Base-by-base conservation (phyloP, 2,113 vertebrate species). In the Solea solea region DNA sequence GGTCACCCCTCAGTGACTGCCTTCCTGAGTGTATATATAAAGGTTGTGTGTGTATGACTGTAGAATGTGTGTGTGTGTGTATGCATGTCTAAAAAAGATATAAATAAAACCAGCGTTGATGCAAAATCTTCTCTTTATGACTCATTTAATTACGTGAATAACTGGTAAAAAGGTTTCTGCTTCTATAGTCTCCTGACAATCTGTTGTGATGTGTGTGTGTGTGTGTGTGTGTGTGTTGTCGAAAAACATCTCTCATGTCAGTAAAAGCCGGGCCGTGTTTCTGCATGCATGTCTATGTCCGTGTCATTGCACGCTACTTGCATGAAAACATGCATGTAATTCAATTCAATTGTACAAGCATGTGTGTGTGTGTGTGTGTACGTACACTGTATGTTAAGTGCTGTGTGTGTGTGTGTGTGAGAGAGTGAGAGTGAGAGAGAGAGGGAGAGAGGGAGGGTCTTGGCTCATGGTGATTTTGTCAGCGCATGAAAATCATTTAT, bases 401-500 rank as follows among this genome's bases (percentile, higher is more conserved):
- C 41, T 46, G 56, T 27, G 40, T 69, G 61, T 13, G 53, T 58
- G 54, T 72, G 58, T 74, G 57, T 69, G 50, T 10, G 21, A 3
- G 41, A 2, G 41, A 42, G 41, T 25, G 16, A 45, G 57, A 10
- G 40, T 27, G 15, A 65, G 56, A n/a, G 50, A 10, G 21, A 3
- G 41, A 2, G 41, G 21, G 41, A 44, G 16, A 45, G 57, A 10
- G 40, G 28, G 15, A 65, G 56, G 3, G 13, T 54, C 64, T 69
- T 69, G 72, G 60, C 64, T 74, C 7, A 7, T 65, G 48, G 66
- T 69, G 64, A 57, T 73, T 87, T 86, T 84, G 76, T 82, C 64
- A 71, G 64, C 44, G 81, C 82, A 82, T 83, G 77, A 76, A 79
- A 86, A 86, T 89, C 59, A 89, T 89, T 89, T 87, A 88, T 89